Conservation (phyloP, 2,888 invertebrate species). For the Phlogophora meticulosa region DNA sequence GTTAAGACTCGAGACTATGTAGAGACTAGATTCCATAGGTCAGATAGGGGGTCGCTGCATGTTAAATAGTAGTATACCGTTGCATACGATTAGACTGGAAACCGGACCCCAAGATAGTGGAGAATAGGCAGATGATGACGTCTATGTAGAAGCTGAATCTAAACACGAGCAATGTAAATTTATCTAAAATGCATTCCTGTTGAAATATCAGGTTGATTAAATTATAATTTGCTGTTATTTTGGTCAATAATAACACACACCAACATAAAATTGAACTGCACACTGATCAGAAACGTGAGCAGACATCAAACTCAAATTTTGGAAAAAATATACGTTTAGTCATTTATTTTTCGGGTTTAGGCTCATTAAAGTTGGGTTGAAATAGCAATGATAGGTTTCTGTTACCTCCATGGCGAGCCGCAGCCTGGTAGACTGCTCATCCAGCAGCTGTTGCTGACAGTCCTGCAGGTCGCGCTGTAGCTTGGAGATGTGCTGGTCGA, state of each 20-base stretch:
- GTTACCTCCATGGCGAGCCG: constrained; percentile 97
- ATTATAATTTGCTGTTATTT: neutral
- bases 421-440: constrained; percentile 93
- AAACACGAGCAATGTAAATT: too few species aligned
- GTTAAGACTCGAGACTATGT: too few species aligned
- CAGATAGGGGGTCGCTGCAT: too few species aligned
- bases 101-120: too few species aligned
- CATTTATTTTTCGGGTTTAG: neutral
- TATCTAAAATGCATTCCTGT: too few species aligned
- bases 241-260: neutral
- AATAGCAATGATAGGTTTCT: neutral
- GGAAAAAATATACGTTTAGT: neutral
- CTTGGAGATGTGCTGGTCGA: constrained; percentile 96
- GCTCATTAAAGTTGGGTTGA: neutral
- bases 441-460: constrained; percentile 94
- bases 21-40: too few species aligned
- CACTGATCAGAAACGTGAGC: neutral
- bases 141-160: too few species aligned
- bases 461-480: constrained; percentile 97
- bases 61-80: too few species aligned
- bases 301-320: neutral
- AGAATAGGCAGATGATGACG: too few species aligned
- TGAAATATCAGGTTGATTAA: too few species aligned
- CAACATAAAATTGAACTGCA: neutral
- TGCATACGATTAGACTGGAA: too few species aligned